Percentiles rank a stretch among this genome's conserved stretches.
phyloP scores from a whole-genome alignment of 2,888 invertebrate species.

The Dryadula phaetusa region DNA sequence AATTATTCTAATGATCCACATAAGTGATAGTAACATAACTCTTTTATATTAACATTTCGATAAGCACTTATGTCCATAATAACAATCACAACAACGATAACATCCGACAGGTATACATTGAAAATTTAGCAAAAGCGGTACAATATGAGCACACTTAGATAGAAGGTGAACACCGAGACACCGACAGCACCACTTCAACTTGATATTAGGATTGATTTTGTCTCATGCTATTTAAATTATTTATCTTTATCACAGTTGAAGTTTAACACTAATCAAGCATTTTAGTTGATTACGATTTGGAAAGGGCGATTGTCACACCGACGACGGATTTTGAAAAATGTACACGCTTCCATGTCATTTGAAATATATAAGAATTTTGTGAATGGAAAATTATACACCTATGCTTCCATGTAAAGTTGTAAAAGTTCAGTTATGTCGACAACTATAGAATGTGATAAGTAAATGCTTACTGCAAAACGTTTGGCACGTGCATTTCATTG shows the following conservation, averaged over 20 bases:
- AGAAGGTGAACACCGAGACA: slow-evolving; percentile 47
- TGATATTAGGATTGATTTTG: slow-evolving; percentile 20
- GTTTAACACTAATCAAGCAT: slow-evolving; percentile 62
- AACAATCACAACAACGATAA: slow-evolving; percentile 71
- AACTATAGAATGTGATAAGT: slow-evolving; percentile 57
- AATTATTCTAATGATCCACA: slow-evolving; percentile 52
- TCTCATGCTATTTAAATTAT: slow-evolving; percentile 13
- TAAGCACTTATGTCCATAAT: slow-evolving; percentile 58
- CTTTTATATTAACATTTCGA: slow-evolving; percentile 70
- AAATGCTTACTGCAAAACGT: slow-evolving; percentile 60
- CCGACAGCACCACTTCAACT: slow-evolving; percentile 50
- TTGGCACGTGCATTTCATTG: slow-evolving; percentile 67
- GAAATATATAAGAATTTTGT: slow-evolving; percentile 18
- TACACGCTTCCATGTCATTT: slow-evolving; percentile 12
- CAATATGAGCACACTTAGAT: slow-evolving; percentile 62
- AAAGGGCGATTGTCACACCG: slow-evolving; percentile 78
- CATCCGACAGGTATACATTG: slow-evolving; percentile 56
- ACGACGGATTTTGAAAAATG: slow-evolving; percentile 55
- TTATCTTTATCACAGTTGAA: slow-evolving; percentile 55
- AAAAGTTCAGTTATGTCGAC: slow-evolving; percentile 63
- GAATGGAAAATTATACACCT: slow-evolving; percentile 55
- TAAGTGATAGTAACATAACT: slow-evolving; percentile 47
- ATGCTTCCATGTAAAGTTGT: slow-evolving; percentile 77
- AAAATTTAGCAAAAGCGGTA: slow-evolving; percentile 71
- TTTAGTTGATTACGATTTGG: slow-evolving; percentile 70